Percentiles rank a stretch among this genome's conserved stretches.
Evolutionary conservation across 2,888 invertebrate species (phyloP).

Genomic region (Apocheima hispidaria): DNA sequence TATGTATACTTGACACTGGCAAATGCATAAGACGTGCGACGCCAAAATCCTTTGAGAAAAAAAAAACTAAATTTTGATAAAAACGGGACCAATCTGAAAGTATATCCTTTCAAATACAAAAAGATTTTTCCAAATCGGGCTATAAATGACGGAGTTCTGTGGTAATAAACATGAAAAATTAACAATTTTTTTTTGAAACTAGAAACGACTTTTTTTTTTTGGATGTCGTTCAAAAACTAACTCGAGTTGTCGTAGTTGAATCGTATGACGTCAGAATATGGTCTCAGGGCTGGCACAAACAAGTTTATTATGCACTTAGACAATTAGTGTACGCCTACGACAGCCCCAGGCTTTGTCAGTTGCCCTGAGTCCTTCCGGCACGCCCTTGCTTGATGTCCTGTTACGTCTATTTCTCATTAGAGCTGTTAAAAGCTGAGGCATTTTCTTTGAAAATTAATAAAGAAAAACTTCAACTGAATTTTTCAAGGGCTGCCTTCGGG

Average conservation of each 20-base stretch:
- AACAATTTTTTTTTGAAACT: no score
- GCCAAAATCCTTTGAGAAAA: no score
- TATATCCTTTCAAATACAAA: no score
- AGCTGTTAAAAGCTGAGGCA: slow-evolving; percentile 41
- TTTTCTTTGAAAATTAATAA: slow-evolving; percentile 20
- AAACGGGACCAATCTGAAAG: no score
- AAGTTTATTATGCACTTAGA: slow-evolving; percentile 85
- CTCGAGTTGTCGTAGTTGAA: no score
- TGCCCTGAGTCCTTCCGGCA: slow-evolving; percentile 70
- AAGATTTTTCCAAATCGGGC: no score
- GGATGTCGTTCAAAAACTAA: no score
- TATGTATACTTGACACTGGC: no score
- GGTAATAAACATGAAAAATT: no score
- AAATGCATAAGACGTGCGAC: no score
- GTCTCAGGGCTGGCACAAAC: slow-evolving; percentile 71
- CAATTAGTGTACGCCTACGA: slow-evolving; percentile 82
- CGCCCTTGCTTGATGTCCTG: slow-evolving; percentile 56
- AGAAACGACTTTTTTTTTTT: neutral
- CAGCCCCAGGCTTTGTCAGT: slow-evolving; percentile 64
- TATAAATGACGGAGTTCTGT: no score
- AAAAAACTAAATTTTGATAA: no score
- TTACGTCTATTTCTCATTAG: slow-evolving; percentile 49
- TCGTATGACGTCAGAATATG: neutral
- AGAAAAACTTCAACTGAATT: slow-evolving; percentile 10
- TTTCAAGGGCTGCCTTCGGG: slow-evolving; percentile 6